phyloP scores from a whole-genome alignment of 1,140 invertebrate species.

The Cylas formicarius region DNA sequence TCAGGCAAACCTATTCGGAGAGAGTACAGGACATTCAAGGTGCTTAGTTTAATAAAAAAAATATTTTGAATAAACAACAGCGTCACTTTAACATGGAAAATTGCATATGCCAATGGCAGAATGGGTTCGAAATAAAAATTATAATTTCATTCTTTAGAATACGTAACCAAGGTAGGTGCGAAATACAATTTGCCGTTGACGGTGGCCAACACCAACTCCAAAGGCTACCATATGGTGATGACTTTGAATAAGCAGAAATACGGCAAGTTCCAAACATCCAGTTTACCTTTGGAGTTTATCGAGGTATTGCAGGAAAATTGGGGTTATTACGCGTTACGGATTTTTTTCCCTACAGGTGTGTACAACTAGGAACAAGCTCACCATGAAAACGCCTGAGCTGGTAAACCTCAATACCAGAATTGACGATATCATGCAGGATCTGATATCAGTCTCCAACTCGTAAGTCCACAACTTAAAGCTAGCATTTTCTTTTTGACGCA shows the following conservation, averaged over 20 bases:
- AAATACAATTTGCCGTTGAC: slow-evolving; percentile 59
- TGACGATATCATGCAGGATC: slow-evolving; percentile 66
- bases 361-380: slow-evolving; percentile 30
- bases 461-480: slow-evolving; percentile 52
- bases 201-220: slow-evolving; percentile 55
- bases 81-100: too few species aligned
- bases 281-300: slow-evolving; percentile 60
- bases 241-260: slow-evolving; percentile 43
- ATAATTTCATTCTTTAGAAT: slow-evolving; percentile 31
- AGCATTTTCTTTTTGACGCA: too few species aligned
- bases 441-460: slow-evolving; percentile 73
- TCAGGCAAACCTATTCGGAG: slow-evolving; percentile 70
- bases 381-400: slow-evolving; percentile 73
- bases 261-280: slow-evolving; percentile 46
- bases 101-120: too few species aligned
- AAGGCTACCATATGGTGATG: slow-evolving; percentile 72
- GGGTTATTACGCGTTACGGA: neutral
- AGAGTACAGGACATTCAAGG: slow-evolving; percentile 68
- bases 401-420: slow-evolving; percentile 62
- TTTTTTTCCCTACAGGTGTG: neutral
- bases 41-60: slow-evolving; percentile 35
- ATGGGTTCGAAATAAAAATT: slow-evolving; percentile 9
- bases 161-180: slow-evolving; percentile 55
- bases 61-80: neutral
- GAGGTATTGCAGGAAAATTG: slow-evolving; percentile 43